Evolutionary conservation across 2,888 invertebrate genomes (phyloP).

Genomic region (Cepaea hortensis): DNA sequence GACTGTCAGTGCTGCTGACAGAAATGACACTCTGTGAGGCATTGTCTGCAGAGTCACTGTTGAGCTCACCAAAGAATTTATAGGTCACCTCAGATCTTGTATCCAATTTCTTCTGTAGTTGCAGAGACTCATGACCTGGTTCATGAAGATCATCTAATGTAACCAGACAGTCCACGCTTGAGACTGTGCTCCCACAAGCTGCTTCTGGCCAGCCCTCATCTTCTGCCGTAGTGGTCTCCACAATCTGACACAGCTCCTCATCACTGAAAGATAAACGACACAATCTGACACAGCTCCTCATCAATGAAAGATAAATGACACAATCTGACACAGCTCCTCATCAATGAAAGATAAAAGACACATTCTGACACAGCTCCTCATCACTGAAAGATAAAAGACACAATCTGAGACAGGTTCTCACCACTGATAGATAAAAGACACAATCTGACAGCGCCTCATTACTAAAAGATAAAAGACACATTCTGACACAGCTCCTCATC

Average conservation of each 20-base stretch:
- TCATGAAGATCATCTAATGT: background rate
- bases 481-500: conserved; percentile 33
- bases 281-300: too few relatives aligned
- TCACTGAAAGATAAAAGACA: conserved; percentile 14
- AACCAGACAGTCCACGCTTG: background rate
- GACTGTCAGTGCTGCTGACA: background rate
- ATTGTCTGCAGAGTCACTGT: background rate
- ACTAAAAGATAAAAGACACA: background rate
- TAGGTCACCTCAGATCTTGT: background rate
- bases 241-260: conserved; percentile 28
- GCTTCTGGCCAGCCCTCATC: background rate
- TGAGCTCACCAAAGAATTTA: background rate
- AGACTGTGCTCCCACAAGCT: background rate
- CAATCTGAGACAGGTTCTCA: too few relatives aligned
- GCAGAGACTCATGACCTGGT: background rate
- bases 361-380: conserved; percentile 27
- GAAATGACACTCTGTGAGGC: conserved; percentile 11
- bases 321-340: too few relatives aligned
- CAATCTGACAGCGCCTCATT: too few relatives aligned
- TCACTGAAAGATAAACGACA: conserved; percentile 18
- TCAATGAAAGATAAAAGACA: background rate
- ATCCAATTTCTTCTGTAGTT: background rate
- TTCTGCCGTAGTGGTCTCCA: background rate
- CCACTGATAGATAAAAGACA: too few relatives aligned
- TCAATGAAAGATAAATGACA: too few relatives aligned